Evolutionary conservation across 2,113 vertebrate species (phyloP), one percentile per base, ranked within the genome.

Genomic region (Tachuris rubrigastra): DNA sequence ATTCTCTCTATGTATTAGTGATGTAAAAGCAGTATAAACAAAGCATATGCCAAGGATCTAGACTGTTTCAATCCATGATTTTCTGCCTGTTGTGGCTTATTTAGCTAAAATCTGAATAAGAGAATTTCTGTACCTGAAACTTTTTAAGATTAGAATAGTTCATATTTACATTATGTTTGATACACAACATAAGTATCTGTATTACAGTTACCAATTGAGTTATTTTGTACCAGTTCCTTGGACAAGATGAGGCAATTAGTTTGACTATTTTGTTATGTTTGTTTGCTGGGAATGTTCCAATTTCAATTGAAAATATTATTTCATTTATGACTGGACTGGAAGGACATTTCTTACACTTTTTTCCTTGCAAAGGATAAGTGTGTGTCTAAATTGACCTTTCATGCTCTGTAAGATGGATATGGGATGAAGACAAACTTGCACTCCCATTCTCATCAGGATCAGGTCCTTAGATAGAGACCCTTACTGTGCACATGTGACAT

Each of bases 331-430:
- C 44, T 56, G 10, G 50, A 37, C 15, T 50, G 35, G 18, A 76
- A 85, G 37, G 11, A 58, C 20, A 21, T n/a, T 44, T 73, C 41
- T 66, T 66, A 18, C 68, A 92, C 52, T 58, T 2, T 31, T 69
- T 86, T 80, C 53, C 58, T 52, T 62, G 58, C 21, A 39, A 50
- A 86, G 21, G 25, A 86, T 35, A 53, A 69, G 11, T 31, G 7
- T 28, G 15, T 21, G 8, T 7, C 17, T 62, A 37, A 7, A 49
- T 0, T 6, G 6, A n/a, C 11, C 31, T 79, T 85, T 66, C 19
- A 46, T 2, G 5, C 12, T 60, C 7, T 14, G 3, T 20, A 44
- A 60, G 2, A 8, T 3, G 13, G 16, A 6, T 31, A 9, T 1
- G 8, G 59, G 49, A 14, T 24, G 46, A 76, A 73, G 77, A 24